Conservation (phyloP, 1,140 invertebrate genomes). For the Parasteatoda tepidariorum region DNA sequence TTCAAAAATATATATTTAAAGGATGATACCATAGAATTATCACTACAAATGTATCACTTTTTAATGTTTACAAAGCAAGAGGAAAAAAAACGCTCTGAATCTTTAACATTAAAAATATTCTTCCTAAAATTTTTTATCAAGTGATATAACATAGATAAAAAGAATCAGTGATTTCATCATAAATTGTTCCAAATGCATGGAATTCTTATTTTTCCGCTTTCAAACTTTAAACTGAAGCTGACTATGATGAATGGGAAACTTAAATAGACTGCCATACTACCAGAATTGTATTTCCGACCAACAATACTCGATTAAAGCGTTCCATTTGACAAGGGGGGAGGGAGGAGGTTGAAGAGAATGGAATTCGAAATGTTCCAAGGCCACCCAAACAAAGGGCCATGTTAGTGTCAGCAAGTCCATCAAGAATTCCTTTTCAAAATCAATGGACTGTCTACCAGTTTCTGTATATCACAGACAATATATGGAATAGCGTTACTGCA, state of each 20-base stretch:
- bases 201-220: too few relatives aligned
- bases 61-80: too few relatives aligned
- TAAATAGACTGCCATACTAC: not conserved
- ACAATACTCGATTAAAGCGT: not conserved
- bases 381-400: constrained; percentile 1
- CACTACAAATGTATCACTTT: too few relatives aligned
- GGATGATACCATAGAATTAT: too few relatives aligned
- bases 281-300: not conserved
- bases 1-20: too few relatives aligned
- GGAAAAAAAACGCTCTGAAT: too few relatives aligned
- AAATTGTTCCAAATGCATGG: too few relatives aligned
- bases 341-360: not conserved
- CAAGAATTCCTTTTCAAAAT: not conserved
- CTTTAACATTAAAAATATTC: too few relatives aligned
- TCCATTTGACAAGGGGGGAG: not conserved
- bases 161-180: too few relatives aligned
- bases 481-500: not conserved
- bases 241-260: not conserved
- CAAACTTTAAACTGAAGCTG: not conserved
- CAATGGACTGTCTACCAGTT: not conserved
- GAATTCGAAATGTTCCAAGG: not conserved
- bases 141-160: too few relatives aligned
- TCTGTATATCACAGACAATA: not conserved
- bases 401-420: constrained; percentile 6
- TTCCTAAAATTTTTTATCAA: too few relatives aligned